Conservation (phyloP, 2,113 vertebrate genomes). For the Microtus richardsoni region DNA sequence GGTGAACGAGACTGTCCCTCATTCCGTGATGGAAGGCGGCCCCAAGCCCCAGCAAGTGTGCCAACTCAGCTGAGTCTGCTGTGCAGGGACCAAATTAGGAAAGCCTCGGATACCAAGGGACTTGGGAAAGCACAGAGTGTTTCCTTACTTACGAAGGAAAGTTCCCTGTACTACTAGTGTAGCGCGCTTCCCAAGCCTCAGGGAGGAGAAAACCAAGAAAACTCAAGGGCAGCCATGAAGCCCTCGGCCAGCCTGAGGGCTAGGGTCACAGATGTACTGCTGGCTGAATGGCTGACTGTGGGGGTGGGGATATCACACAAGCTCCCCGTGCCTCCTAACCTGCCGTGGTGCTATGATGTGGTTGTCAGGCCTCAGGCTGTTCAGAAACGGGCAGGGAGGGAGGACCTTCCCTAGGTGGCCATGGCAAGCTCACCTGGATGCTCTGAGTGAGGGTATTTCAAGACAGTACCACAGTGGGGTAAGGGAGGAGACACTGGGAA, state of each 20-base stretch:
- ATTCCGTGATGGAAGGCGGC: background rate
- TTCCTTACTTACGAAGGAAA: background rate
- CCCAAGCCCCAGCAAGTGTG: background rate
- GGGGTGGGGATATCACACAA: background rate
- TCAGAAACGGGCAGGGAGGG: background rate
- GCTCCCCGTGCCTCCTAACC: background rate
- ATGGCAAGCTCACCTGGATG: background rate
- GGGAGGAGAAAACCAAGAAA: background rate
- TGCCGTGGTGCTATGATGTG: fast-evolving
- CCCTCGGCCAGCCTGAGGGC: background rate
- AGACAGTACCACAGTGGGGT: background rate
- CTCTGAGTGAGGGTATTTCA: background rate
- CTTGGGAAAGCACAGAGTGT: background rate
- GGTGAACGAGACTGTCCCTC: background rate
- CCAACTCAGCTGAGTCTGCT: background rate
- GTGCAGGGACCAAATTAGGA: background rate
- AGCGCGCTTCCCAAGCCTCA: background rate
- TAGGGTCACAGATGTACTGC: background rate
- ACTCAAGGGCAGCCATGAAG: background rate
- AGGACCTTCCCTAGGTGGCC: background rate
- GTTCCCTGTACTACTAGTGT: no score
- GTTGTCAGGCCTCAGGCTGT: background rate
- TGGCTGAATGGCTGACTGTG: background rate
- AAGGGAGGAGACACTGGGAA: background rate
- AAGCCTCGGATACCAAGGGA: background rate